Base-by-base conservation (phyloP, 2,888 invertebrate genomes). In the Stomorhina lunata region DNA sequence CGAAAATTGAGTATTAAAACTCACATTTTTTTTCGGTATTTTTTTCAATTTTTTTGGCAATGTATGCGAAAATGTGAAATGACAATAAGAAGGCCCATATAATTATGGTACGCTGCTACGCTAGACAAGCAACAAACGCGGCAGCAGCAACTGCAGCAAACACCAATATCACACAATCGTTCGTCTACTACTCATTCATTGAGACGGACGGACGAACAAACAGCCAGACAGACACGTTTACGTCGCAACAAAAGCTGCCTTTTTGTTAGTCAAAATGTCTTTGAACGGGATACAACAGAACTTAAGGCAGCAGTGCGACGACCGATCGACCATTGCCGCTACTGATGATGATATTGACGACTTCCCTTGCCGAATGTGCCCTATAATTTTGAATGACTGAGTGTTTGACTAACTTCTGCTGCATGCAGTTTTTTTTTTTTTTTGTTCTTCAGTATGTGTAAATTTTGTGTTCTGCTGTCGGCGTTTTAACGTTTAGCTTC, bases 21-120 rank as follows among this genome's bases (percentile, higher is more conserved):
- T 48, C 29, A 68, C 32, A 17, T 2, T 5, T 73, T 63, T 43
- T 65, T 63, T 63, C 9, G 27, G 12, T 17, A 57, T 32, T 75
- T 71, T 55, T 63, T n/a, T 27, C 27, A 27, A 43, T 5, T 25
- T 61, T 61, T 72, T 80, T 59, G 72, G 66, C 72, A 80, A 73
- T 73, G 75, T 76, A 57, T 80, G 75, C 75, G 63, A 75, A 76
- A 37, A 69, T 65, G 50, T 40, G 4, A 61, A 63, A 50, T 81
- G 76, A 71, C 71, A 76, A 76, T 80, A 78, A 81, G 79, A 69
- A 82, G 80, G 69, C 79, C 79, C 80, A 82, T 81, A 82, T 73
- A 75, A 71, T 80, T 75, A 79, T 77, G 75, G 68, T 37, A 61
- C 65, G 53, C 78, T 68, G 80, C 81, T 66, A 17, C 68, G 27